These are phyloP conservation scores for Henricia sp. DNA, from an alignment of 53 echinoderm and acorn worm species.

Conservation along the genomic window DNA sequence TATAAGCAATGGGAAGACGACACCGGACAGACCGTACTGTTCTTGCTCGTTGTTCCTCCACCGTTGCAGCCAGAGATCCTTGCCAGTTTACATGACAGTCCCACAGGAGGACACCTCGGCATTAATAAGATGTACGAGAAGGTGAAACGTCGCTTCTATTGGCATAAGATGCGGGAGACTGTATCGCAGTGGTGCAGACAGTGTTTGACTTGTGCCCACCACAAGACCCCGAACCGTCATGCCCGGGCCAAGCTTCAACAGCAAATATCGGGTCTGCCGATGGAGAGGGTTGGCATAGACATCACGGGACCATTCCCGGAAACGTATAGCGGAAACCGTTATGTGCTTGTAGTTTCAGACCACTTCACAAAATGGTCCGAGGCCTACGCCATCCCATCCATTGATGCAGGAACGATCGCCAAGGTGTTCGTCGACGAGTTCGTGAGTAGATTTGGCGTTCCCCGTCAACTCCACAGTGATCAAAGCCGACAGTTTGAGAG, in stretches of 20 bases:
- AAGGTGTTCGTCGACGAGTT: slow-evolving; percentile 37
- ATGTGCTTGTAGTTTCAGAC: slow-evolving; percentile 35
- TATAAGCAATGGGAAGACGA: slow-evolving; percentile 33
- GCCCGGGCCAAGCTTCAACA: slow-evolving; percentile 20
- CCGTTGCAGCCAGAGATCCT: not conserved
- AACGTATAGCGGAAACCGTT: slow-evolving; percentile 18
- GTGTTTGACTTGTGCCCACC: slow-evolving; percentile 29
- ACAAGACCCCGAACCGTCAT: slow-evolving; percentile 10
- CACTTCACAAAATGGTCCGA: slow-evolving; percentile 47
- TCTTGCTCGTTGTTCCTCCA: slow-evolving; percentile 37
- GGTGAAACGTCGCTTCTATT: slow-evolving; percentile 23
- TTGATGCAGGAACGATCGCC: slow-evolving; percentile 21
- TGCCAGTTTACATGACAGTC: not conserved
- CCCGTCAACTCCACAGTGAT: slow-evolving; percentile 28
- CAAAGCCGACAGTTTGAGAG: slow-evolving; percentile 39
- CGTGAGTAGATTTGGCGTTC: slow-evolving; percentile 27
- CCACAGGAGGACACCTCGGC: slow-evolving; percentile 29
- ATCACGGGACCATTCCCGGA: slow-evolving; percentile 25
- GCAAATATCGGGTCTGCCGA: slow-evolving; percentile 11
- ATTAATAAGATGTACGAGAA: slow-evolving; percentile 15
- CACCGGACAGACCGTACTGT: slow-evolving; percentile 14
- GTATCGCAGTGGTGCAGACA: slow-evolving; percentile 15
- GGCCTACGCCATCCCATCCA: slow-evolving; percentile 23
- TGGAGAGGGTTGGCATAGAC: slow-evolving; percentile 43
- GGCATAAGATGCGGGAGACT: slow-evolving; percentile 45